These are phyloP conservation scores for Gasteruption jaculator DNA, from an alignment of 2,888 invertebrate species.

Conservation along the genomic window DNA sequence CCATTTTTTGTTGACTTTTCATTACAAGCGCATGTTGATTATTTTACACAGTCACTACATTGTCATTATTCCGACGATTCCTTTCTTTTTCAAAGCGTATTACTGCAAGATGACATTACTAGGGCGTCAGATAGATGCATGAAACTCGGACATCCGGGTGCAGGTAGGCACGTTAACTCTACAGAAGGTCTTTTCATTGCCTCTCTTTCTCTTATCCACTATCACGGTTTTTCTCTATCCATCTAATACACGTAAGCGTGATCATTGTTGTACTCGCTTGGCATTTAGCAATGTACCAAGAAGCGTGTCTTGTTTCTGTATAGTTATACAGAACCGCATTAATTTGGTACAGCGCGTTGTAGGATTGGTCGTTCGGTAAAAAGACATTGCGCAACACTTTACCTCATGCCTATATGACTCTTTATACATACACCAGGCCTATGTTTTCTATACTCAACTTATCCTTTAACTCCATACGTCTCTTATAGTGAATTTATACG, in stretches of 20 bases:
- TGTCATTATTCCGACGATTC: too few relatives aligned
- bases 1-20: too few relatives aligned
- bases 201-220: too few relatives aligned
- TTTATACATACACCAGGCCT: not conserved
- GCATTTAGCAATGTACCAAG: too few relatives aligned
- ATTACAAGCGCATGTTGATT: too few relatives aligned
- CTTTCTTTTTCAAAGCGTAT: too few relatives aligned
- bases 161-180: constrained; percentile 23
- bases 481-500: constrained; percentile 42
- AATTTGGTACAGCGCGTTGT: constrained; percentile 40
- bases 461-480: constrained; percentile 10
- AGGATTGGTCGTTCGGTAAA: constrained; percentile 32
- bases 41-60: too few relatives aligned
- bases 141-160: constrained; percentile 45
- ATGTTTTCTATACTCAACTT: constrained; percentile 19
- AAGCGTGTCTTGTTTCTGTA: constrained; percentile 22
- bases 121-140: too few relatives aligned
- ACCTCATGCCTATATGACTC: constrained; percentile 21
- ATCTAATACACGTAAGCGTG: constrained; percentile 24
- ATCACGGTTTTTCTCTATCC: too few relatives aligned
- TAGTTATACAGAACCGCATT: constrained; percentile 24
- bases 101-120: too few relatives aligned
- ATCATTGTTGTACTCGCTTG: constrained; percentile 20
- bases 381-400: constrained; percentile 38
- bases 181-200: too few relatives aligned